A percentile compares a stretch with the other conserved stretches of the same genome.
These are phyloP conservation scores for Silurus meridionalis DNA, from an alignment of 2,113 vertebrate species.

Conservation along the genomic window DNA sequence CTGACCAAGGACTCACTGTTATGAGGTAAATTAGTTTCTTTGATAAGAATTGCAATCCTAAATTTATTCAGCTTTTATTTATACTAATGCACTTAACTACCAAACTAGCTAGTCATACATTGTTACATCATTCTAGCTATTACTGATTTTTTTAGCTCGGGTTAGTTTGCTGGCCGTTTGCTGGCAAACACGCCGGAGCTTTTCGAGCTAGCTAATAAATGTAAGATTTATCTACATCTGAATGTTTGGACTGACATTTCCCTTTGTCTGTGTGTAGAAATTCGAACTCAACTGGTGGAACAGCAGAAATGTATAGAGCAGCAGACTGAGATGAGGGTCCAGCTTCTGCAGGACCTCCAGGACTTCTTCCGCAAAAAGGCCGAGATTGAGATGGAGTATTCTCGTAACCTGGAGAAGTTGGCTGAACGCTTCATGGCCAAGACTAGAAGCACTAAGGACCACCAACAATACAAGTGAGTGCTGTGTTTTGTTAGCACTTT, in stretches of 20 bases:
- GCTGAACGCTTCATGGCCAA: conserved; percentile 99
- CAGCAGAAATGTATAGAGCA: conserved; percentile 98
- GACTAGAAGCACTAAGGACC: conserved; percentile 97
- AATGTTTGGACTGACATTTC: conserved; percentile 35
- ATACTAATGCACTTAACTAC: neutral
- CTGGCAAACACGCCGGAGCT: neutral
- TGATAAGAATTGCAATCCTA: neutral
- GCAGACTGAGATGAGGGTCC: conserved; percentile 95
- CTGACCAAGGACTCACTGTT: too few relatives aligned
- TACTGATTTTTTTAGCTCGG: too few relatives aligned
- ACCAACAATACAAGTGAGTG: conserved; percentile 96
- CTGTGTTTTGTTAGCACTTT: neutral
- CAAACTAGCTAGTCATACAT: neutral
- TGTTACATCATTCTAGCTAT: neutral
- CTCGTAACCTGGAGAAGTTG: conserved; percentile 93
- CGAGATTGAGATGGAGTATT: conserved; percentile 97
- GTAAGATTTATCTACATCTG: neutral
- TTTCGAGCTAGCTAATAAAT: neutral
- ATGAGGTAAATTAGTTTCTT: neutral
- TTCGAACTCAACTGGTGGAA: conserved; percentile 92
- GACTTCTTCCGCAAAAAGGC: conserved; percentile 99
- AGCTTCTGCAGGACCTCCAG: conserved; percentile 97
- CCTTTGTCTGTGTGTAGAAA: conserved; percentile 75
- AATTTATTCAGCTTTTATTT: neutral
- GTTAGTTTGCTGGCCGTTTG: neutral